phyloP scores from a whole-genome alignment of 2,113 vertebrate species.

The Nestor notabilis region DNA sequence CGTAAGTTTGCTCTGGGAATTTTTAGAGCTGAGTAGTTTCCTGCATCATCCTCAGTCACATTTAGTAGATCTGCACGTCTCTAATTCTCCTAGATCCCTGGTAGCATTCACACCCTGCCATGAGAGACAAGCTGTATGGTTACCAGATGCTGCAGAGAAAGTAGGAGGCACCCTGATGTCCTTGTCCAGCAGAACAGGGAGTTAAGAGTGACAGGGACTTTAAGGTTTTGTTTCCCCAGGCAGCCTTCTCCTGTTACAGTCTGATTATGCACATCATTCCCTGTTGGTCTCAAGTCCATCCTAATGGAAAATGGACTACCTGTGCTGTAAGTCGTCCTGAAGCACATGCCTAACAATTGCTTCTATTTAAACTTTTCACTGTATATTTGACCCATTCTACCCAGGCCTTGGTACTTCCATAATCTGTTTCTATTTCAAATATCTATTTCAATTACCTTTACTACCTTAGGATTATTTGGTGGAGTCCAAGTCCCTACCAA shows the following conservation, averaged over 20 bases:
- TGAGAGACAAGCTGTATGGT: neutral
- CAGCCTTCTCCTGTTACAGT: neutral
- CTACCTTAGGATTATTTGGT: neutral
- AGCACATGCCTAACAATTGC: neutral
- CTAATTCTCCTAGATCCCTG: neutral
- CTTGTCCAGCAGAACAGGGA: neutral
- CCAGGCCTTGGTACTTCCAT: neutral
- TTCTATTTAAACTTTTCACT: neutral
- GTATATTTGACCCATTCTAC: neutral
- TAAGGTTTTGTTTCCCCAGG: neutral
- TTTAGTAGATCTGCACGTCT: neutral
- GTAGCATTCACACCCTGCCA: neutral
- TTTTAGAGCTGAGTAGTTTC: neutral
- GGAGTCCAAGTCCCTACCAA: neutral
- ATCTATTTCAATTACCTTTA: neutral
- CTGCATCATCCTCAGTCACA: neutral
- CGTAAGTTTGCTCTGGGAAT: neutral
- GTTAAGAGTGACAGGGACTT: neutral
- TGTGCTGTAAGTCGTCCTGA: neutral
- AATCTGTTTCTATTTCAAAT: neutral
- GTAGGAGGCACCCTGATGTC: neutral
- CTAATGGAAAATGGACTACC: neutral
- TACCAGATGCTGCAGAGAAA: neutral
- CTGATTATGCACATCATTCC: neutral
- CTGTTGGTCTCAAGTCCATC: neutral